phyloP scores from a whole-genome alignment of 2,797 vertebrate species.

The Neolamprologus multifasciatus region DNA sequence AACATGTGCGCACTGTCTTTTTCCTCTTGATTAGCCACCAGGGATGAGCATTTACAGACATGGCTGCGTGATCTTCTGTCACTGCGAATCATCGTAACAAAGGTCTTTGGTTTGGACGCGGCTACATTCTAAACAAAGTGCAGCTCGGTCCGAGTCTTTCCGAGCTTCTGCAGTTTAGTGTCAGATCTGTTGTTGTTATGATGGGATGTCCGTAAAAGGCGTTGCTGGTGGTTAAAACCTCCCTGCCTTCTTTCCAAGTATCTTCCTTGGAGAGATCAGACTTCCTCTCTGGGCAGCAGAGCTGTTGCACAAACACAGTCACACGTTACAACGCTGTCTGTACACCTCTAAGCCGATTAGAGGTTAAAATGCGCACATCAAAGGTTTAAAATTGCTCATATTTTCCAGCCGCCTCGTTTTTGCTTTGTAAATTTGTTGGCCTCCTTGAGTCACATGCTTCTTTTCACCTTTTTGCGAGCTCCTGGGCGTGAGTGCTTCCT shows the following conservation, averaged over 20 bases:
- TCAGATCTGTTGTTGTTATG: neutral
- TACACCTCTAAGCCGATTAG: conserved; percentile 9
- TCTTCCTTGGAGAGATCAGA: neutral
- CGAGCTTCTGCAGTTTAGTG: neutral
- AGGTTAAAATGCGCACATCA: neutral
- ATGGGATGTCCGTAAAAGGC: neutral
- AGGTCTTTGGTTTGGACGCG: neutral
- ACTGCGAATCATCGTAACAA: neutral
- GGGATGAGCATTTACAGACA: neutral
- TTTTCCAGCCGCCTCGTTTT: conserved; percentile 20
- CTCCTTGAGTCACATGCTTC: neutral
- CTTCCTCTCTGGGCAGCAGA: neutral
- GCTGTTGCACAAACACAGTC: neutral
- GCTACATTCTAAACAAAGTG: neutral
- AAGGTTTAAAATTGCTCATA: neutral
- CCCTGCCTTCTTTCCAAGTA: neutral
- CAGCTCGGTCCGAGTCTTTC: neutral
- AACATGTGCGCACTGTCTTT: neutral
- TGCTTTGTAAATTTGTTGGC: neutral
- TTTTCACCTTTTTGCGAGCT: conserved; percentile 16
- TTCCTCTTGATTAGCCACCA: neutral
- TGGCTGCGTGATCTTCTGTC: neutral
- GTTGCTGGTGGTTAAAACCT: neutral
- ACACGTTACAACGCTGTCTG: neutral
- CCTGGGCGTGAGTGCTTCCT: conserved; percentile 48